These are phyloP conservation scores for Drosophila nasuta DNA, from an alignment of 1,140 invertebrate genomes.

Conservation along the genomic window DNA sequence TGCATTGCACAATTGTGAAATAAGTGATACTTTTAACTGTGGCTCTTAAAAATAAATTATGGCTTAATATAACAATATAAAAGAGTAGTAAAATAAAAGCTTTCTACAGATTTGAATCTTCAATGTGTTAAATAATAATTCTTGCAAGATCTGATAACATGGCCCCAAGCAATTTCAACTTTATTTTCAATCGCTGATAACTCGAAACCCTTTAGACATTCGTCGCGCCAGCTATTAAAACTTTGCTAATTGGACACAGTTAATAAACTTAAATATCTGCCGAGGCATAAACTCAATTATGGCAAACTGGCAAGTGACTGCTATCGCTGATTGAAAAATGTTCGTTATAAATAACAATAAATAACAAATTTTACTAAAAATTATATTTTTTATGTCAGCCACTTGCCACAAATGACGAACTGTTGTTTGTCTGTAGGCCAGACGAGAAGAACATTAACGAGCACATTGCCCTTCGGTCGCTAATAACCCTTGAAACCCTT, in stretches of 20 bases:
- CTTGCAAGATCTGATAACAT: slow-evolving; percentile 3
- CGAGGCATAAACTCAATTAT: slow-evolving; percentile 31
- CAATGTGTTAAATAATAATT: not conserved
- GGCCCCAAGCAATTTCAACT: slow-evolving; percentile 1
- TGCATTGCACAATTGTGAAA: too few relatives aligned
- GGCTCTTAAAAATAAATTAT: too few relatives aligned
- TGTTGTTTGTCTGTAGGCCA: not conserved
- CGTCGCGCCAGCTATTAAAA: slow-evolving; percentile 7
- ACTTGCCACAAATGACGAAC: slow-evolving; percentile 16
- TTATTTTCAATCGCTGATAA: slow-evolving; percentile 13
- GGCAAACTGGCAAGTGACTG: not conserved
- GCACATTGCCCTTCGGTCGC: slow-evolving; percentile 54
- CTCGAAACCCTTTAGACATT: slow-evolving; percentile 6
- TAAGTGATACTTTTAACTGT: too few relatives aligned
- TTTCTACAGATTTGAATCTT: not conserved
- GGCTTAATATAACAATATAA: not conserved
- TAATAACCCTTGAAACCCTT: slow-evolving; percentile 29
- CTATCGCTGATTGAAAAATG: slow-evolving; percentile 43
- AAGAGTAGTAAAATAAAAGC: not conserved
- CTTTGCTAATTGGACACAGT: slow-evolving; percentile 57
- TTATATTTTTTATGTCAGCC: not conserved
- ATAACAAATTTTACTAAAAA: slow-evolving; percentile 17
- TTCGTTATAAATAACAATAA: slow-evolving; percentile 41
- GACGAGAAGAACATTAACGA: slow-evolving; percentile 54
- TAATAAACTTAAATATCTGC: slow-evolving; percentile 21